Conservation (phyloP, 2,888 invertebrate species). For the Lumbricus terrestris region DNA sequence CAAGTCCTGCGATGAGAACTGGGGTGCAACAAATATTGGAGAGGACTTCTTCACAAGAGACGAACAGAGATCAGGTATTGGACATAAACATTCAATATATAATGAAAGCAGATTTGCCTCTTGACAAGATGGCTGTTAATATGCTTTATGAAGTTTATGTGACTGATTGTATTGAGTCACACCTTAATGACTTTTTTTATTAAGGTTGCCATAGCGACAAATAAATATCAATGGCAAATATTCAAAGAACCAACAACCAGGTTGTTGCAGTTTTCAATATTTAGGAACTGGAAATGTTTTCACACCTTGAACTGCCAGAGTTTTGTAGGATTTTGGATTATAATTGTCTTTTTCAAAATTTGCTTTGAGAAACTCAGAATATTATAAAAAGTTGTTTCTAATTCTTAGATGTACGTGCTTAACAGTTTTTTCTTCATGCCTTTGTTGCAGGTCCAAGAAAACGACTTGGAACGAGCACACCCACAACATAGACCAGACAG, state of each 20-base stretch:
- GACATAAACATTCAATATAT: background rate
- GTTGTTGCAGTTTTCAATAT: too few relatives aligned
- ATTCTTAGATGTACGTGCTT: too few relatives aligned
- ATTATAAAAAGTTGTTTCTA: too few relatives aligned
- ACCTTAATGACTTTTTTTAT: too few relatives aligned
- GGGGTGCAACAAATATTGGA: constrained; percentile 30
- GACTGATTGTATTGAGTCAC: too few relatives aligned
- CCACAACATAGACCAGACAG: background rate
- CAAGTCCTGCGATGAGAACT: constrained; percentile 28
- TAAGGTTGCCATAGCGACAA: too few relatives aligned
- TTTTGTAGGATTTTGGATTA: too few relatives aligned
- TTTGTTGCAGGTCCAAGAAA: background rate
- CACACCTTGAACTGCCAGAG: background rate
- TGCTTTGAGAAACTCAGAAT: background rate
- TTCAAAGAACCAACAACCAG: too few relatives aligned
- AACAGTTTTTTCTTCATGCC: background rate
- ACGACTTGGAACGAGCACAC: background rate
- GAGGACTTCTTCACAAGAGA: constrained; percentile 25
- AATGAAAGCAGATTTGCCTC: background rate
- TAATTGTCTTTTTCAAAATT: background rate
- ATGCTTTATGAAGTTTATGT: too few relatives aligned
- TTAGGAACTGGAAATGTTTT: background rate
- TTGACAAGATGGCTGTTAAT: too few relatives aligned
- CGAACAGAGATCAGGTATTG: constrained; percentile 18
- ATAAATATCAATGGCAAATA: too few relatives aligned